These are phyloP conservation scores for Eristalis tenax DNA, from an alignment of 2,888 invertebrate genomes.

Conservation along the genomic window DNA sequence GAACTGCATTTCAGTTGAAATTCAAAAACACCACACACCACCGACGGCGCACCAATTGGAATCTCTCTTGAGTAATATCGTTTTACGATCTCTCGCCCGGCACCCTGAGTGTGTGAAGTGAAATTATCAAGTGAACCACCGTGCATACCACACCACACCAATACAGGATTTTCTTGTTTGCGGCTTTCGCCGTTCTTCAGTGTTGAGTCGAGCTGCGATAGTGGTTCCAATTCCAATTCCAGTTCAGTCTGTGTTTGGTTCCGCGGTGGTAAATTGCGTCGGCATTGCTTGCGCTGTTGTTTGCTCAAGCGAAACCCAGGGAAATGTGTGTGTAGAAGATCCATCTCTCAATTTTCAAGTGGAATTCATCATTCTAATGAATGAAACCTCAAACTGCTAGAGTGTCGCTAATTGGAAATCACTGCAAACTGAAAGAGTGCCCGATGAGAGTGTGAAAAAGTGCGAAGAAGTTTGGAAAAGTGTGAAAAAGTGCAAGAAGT, in stretches of 20 bases:
- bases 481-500: not conserved
- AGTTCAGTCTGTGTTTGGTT: conserved; percentile 60
- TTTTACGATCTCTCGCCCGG: conserved; percentile 35
- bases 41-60: not conserved
- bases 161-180: conserved; percentile 74
- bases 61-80: conserved; percentile 27
- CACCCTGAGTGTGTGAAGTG: conserved; percentile 17
- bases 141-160: conserved; percentile 56
- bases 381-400: conserved; percentile 40
- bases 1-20: not conserved
- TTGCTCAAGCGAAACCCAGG: conserved; percentile 26
- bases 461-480: too few relatives aligned
- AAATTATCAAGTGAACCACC: conserved; percentile 44
- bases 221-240: conserved; percentile 66
- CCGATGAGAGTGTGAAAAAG: conserved; percentile 5
- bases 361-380: conserved; percentile 51
- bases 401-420: conserved; percentile 30
- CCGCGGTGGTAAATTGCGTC: conserved; percentile 60
- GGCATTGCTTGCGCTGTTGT: conserved; percentile 21
- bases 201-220: conserved; percentile 35
- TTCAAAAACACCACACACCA: not conserved
- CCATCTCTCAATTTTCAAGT: conserved; percentile 8
- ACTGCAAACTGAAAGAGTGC: not conserved
- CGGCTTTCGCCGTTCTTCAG: conserved; percentile 69
- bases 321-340: not conserved